Conservation (phyloP, 1,140 invertebrate species). For the Phortica variegata region DNA sequence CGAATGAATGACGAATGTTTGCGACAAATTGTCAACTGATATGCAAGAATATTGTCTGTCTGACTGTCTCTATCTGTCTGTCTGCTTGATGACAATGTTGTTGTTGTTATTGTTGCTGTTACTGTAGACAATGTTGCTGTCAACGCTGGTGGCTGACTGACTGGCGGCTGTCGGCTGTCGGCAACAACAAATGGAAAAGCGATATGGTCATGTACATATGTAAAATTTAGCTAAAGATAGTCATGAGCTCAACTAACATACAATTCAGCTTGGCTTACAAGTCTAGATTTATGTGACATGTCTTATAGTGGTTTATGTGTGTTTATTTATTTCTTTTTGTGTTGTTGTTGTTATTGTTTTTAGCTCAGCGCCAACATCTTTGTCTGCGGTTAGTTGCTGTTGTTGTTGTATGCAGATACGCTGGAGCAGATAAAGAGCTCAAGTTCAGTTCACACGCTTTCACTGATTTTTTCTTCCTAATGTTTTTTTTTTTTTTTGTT, state of each 20-base stretch:
- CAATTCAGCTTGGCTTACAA: too few species aligned
- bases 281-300: too few species aligned
- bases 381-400: conserved; percentile 1
- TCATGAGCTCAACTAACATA: too few species aligned
- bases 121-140: too few species aligned
- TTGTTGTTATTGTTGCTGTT: too few species aligned
- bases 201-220: conserved; percentile 38
- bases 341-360: conserved; percentile 4
- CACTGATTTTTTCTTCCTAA: conserved; percentile 30
- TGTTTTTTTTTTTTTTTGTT: not conserved
- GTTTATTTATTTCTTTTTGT: not conserved
- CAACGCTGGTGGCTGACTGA: too few species aligned
- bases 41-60: too few species aligned
- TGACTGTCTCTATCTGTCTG: too few species aligned
- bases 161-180: not conserved
- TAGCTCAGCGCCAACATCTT: not conserved
- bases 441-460: conserved; percentile 56
- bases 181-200: conserved; percentile 9
- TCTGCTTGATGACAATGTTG: too few species aligned
- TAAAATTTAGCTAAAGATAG: too few species aligned
- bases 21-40: conserved; percentile 53
- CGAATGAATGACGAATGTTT: conserved; percentile 19
- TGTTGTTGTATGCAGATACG: conserved; percentile 11
- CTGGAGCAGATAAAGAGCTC: conserved; percentile 11
- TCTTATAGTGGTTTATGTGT: too few species aligned